Conservation (phyloP, 2,113 vertebrate genomes). For the Camelus dromedarius region DNA sequence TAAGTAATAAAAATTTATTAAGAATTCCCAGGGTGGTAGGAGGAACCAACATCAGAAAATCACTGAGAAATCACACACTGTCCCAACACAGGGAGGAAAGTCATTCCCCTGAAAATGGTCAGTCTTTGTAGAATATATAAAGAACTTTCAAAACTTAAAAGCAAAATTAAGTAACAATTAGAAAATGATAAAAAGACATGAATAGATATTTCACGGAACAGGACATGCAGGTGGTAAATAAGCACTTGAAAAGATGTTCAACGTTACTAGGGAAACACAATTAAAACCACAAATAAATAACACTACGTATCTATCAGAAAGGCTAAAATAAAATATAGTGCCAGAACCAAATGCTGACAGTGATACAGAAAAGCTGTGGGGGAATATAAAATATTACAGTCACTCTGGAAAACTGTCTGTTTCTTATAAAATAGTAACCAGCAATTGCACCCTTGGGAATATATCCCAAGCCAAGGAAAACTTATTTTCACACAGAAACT, state of each 20-base stretch:
- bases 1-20: too few relatives aligned
- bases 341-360: not conserved
- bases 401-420: not conserved
- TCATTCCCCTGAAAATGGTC: too few relatives aligned
- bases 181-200: not conserved
- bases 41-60: too few relatives aligned
- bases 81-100: too few relatives aligned
- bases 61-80: too few relatives aligned
- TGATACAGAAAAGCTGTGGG: not conserved
- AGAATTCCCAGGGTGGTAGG: too few relatives aligned
- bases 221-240: not conserved
- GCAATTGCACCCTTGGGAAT: not conserved
- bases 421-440: not conserved
- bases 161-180: not conserved
- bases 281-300: not conserved
- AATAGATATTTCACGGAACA: not conserved
- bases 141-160: not conserved
- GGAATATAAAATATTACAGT: not conserved
- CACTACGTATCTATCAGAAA: not conserved
- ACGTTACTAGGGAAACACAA: not conserved
- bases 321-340: not conserved
- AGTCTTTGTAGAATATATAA: not conserved
- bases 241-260: not conserved
- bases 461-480: not conserved
- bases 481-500: not conserved